Evolutionary conservation across 2,797 vertebrate species (phyloP).

Genomic region (Mus caroli): DNA sequence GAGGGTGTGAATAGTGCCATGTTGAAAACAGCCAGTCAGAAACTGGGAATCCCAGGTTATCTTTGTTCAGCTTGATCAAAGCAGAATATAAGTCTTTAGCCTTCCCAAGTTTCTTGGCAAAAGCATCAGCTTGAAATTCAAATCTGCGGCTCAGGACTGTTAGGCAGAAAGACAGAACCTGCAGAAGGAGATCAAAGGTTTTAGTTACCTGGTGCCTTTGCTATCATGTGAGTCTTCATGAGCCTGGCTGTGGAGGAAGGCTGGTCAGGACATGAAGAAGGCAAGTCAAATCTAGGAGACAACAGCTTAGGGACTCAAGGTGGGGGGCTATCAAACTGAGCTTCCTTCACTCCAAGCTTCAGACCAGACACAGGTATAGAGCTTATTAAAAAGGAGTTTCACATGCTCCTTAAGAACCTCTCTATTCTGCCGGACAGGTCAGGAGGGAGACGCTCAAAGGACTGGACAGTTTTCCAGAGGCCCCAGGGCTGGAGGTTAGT

Average conservation of each 20-base stretch:
- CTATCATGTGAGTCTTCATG: not conserved
- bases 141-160: conserved; percentile 98
- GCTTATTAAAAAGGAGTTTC: not conserved
- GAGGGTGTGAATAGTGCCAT: conserved; percentile 99
- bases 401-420: not conserved
- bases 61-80: conserved; percentile 99
- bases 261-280: not conserved
- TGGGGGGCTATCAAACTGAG: not conserved
- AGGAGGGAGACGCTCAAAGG: not conserved
- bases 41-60: conserved; percentile 98
- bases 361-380: not conserved
- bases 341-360: not conserved
- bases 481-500: not conserved
- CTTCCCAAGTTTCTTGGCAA: conserved; percentile 96
- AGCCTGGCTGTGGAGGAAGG: not conserved
- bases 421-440: not conserved
- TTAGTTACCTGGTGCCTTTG: not conserved
- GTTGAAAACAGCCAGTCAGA: conserved; percentile 99
- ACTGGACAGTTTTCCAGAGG: not conserved
- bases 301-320: not conserved
- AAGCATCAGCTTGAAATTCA: conserved; percentile 99
- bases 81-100: conserved; percentile 97
- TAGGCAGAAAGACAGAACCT: conserved; percentile 98
- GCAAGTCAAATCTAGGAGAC: not conserved
- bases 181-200: conserved; percentile 75